Evolutionary conservation across 2,888 invertebrate genomes (phyloP).

Genomic region (Aquatica leii): DNA sequence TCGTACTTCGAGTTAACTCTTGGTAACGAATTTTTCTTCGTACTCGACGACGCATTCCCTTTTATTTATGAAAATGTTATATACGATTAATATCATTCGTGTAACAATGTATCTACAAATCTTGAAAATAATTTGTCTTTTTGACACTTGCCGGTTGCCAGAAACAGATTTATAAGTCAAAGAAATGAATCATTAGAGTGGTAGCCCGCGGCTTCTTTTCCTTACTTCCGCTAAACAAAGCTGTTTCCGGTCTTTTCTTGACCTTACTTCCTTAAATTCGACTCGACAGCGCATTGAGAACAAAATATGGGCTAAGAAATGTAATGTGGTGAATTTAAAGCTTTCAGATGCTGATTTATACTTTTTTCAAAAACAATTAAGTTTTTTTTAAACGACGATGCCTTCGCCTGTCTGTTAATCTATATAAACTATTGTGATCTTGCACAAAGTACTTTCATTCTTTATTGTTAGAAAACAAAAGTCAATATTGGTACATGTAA

Average conservation of each 20-base stretch:
- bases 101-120: constrained; percentile 26
- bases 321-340: constrained; percentile 1
- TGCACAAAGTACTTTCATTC: too few species aligned
- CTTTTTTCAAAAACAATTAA: constrained; percentile 7
- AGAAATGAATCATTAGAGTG: constrained; percentile 55
- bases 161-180: constrained; percentile 52
- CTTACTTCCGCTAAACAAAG: constrained; percentile 44
- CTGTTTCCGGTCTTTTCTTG: constrained; percentile 38
- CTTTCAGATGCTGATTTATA: neutral
- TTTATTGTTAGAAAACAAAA: constrained; percentile 9
- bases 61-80: constrained; percentile 26
- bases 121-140: constrained; percentile 41
- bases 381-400: constrained; percentile 5
- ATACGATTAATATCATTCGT: constrained; percentile 22
- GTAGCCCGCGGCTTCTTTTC: constrained; percentile 50
- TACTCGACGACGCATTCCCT: constrained; percentile 11
- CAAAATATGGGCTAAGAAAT: constrained; percentile 16
- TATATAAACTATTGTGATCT: neutral
- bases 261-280: constrained; percentile 20
- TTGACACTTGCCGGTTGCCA: constrained; percentile 49
- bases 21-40: constrained; percentile 27
- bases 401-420: too few species aligned
- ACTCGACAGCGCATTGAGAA: constrained; percentile 8
- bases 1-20: constrained; percentile 18
- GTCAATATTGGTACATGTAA: constrained; percentile 23